Base-by-base conservation (phyloP, 2,113 vertebrate species). In the Etia nguti region DNA sequence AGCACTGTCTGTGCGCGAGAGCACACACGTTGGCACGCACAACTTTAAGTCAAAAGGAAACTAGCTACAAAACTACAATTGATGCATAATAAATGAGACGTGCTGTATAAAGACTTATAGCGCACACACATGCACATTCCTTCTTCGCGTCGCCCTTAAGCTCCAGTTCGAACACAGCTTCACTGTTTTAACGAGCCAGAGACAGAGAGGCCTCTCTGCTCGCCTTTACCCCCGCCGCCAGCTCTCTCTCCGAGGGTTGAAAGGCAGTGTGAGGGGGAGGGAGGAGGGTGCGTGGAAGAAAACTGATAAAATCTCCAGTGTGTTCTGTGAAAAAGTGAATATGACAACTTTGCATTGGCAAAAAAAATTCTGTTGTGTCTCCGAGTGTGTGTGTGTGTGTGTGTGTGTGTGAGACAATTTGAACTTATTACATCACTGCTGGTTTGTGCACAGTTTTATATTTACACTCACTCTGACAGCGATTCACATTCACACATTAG, bases 201-300 rank as follows among this genome's bases (percentile, higher is more conserved):
- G 86, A 93, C 87, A 94, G 93, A 90, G 90, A 62, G 87, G 88
- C 81, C 91, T 93, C 91, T 94, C 92, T 93, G 87, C 90, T 87
- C 87, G 48, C 81, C 70, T 24, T 85, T 85, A 84, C 68, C 88
- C 83, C 80, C 60, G 34, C 85, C 79, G 24, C 31, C 0, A 6
- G 6, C 56, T 56, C 79, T n/a, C 70, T 87, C 86, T 86, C 81
- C 6, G 80, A 73, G 85, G 85, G 80, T 70, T 82, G 55, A 89
- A 84, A 91, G 81, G 57, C 80, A 75, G 18, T 20, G 3, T n/a
- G 68, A 18, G 56, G 80, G 80, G 24, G 79, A 6, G 65, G 20
- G 60, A 13, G 55, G 55, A 54, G 79, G 55, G 29, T 15, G 80
- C 65, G 73, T 55, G 85, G 85, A 77, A 3, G 75, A 79, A 41